Evolutionary conservation across 2,113 vertebrate genomes (phyloP).

Genomic region (Circaetus gallicus): DNA sequence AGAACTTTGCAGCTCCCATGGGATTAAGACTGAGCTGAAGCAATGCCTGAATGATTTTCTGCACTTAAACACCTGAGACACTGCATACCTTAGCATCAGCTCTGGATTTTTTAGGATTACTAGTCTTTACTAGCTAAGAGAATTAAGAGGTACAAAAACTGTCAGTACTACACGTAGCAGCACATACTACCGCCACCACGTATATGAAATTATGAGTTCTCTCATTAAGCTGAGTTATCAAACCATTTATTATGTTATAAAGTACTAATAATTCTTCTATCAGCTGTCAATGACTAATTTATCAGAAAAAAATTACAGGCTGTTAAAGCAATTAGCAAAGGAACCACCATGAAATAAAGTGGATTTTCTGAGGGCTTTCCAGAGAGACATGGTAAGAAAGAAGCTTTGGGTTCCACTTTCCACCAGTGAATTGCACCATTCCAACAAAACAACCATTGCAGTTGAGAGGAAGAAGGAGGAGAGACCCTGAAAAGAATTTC

Average conservation of each 20-base stretch:
- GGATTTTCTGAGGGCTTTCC: slow-evolving; percentile 7
- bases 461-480: background rate
- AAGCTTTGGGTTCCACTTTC: background rate
- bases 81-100: background rate
- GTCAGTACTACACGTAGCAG: background rate
- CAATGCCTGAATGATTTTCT: background rate
- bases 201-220: background rate
- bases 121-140: background rate
- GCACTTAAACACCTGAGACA: background rate
- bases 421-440: background rate
- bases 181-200: background rate
- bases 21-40: background rate
- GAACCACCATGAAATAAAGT: background rate
- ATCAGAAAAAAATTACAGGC: background rate
- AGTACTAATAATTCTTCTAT: background rate
- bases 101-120: background rate
- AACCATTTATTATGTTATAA: background rate
- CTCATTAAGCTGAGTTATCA: background rate
- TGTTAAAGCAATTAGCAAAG: slow-evolving; percentile 12
- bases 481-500: background rate
- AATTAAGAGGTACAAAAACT: background rate
- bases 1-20: background rate
- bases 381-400: background rate
- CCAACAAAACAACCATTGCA: background rate
- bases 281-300: background rate